These are phyloP conservation scores for Borostomias antarcticus DNA, from an alignment of 2,797 vertebrate genomes.

Conservation along the genomic window DNA sequence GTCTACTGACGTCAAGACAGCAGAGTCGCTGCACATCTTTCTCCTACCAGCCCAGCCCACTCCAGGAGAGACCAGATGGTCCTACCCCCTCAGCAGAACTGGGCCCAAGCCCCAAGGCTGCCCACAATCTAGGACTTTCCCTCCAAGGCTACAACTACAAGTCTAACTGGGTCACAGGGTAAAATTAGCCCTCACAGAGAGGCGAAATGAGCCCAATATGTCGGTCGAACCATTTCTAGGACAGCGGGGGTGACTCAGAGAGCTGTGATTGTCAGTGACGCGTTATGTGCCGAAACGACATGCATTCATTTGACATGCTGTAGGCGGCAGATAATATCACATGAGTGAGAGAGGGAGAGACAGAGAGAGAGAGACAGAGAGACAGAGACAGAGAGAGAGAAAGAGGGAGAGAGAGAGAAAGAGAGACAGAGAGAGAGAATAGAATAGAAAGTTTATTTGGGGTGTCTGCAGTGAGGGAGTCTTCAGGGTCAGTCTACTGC, in stretches of 20 bases:
- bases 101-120: not conserved
- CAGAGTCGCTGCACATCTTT: no score
- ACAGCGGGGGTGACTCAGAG: conserved; percentile 5
- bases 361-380: not conserved
- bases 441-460: not conserved
- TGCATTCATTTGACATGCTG: no score
- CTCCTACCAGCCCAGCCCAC: not conserved
- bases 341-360: not conserved
- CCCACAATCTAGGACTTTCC: not conserved
- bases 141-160: conserved; percentile 5
- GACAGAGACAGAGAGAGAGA: not conserved
- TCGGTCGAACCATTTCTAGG: conserved; percentile 40
- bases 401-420: not conserved
- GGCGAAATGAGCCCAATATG: conserved; percentile 27
- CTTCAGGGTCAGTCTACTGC: no score
- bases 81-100: not conserved
- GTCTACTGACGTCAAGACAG: no score
- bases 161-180: conserved; percentile 65
- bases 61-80: not conserved
- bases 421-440: not conserved
- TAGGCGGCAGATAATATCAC: not conserved
- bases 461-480: no score
- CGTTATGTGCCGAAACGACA: not conserved
- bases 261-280: conserved; percentile 12
- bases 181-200: conserved; percentile 57